Evolutionary conservation across 2,113 vertebrate genomes (phyloP), one percentile per base, ranked within the genome.

Genomic region (Heterotilapia buettikoferi): DNA sequence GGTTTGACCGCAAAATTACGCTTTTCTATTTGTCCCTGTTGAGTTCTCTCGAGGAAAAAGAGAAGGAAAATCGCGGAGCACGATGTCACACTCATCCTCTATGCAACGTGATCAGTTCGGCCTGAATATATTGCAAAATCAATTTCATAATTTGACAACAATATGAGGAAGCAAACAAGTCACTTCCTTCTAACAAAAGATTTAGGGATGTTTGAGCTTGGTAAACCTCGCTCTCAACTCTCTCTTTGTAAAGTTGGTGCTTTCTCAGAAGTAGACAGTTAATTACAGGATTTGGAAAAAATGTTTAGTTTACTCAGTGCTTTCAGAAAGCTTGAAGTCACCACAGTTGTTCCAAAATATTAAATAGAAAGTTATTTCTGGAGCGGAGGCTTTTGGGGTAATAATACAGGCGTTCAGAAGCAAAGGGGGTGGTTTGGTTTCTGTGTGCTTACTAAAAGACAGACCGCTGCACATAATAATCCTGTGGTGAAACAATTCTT

Each of bases 61-160:
- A 45, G 43, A 66, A 80, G 29, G 45, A 31, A 50, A 78, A 78
- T 19, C 9, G 1, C 6, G 7, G 9, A 1, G 45, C 7, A 61
- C 9, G 71, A 59, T 80, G 59, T 84, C 19, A 24, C 52, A 10
- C 38, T 84, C 43, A 21, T 6, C 84, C 26, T 78, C 71, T 18
- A 50, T 47, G 40, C 43, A 78, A 50, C 43, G 31, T n/a, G 71
- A n/a, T 50, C 45, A 33, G 61, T 50, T 73, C 71, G 9, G 1
- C 24, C 18, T 86, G 16, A 84, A 80, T 76, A 71, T 76, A 26
- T 92, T 92, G 88, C 86, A 71, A 93, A 86, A 90, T 47, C 24
- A 2, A 92, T 94, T 94, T 90, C 84, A 85, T 84, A 84, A 94
- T 89, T 90, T 84, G 21, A 84, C 86, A 61, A 82, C 24, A 43